Evolutionary conservation across 2,113 vertebrate species (phyloP).

Genomic region (Empidonax alnorum): DNA sequence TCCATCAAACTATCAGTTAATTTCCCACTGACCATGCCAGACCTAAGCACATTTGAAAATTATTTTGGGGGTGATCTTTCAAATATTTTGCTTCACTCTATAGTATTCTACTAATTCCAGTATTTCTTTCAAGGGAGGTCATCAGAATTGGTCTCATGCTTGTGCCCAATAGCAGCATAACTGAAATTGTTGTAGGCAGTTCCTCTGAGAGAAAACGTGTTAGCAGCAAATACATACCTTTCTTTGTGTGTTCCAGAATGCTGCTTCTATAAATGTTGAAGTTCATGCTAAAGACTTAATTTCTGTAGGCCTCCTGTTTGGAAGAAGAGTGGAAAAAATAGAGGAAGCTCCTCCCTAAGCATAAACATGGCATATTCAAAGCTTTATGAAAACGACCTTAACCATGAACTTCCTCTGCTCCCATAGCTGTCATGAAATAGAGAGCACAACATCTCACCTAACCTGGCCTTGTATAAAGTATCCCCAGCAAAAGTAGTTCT

Average conservation of each 20-base stretch:
- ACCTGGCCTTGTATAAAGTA: not conserved
- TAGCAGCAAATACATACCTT: not conserved
- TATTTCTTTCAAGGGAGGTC: not conserved
- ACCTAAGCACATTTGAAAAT: not conserved
- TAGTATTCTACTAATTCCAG: not conserved
- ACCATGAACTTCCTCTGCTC: not conserved
- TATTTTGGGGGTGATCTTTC: not conserved
- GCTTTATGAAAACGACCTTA: not conserved
- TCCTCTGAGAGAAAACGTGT: not conserved
- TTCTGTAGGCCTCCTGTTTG: not conserved
- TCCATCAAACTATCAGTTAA: not conserved
- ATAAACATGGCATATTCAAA: not conserved
- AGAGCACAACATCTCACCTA: not conserved
- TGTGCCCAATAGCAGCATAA: not conserved
- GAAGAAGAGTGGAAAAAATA: not conserved
- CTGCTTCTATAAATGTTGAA: not conserved
- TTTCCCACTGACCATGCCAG: not conserved
- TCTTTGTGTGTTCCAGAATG: not conserved
- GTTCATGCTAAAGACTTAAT: not conserved
- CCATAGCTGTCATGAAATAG: not conserved
- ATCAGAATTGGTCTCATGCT: not conserved
- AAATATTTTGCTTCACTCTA: not conserved
- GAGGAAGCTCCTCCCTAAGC: not conserved
- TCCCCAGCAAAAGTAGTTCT: not conserved
- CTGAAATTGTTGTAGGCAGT: not conserved